Conservation (phyloP, 1,140 invertebrate species). For the Drosophila fuyamai region DNA sequence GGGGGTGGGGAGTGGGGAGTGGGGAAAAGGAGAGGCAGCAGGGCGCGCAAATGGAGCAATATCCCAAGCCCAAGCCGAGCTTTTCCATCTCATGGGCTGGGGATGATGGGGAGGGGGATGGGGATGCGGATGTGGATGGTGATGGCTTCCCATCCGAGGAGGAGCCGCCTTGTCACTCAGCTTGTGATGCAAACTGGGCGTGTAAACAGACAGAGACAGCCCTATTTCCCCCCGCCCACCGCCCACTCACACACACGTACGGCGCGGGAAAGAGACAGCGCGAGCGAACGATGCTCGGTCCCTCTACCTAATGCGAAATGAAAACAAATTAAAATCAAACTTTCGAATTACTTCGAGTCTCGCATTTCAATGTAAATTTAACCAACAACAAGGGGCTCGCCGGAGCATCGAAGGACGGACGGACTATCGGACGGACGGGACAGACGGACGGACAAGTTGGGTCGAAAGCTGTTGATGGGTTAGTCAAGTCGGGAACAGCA, state of each 20-base stretch:
- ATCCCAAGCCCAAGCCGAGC: slow-evolving; percentile 11
- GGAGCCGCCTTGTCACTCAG: slow-evolving; percentile 58
- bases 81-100: slow-evolving; percentile 25
- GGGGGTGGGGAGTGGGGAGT: slow-evolving; percentile 1
- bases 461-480: slow-evolving; percentile 31
- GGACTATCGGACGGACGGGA: neutral
- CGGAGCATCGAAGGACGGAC: slow-evolving; percentile 6
- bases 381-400: slow-evolving; percentile 66
- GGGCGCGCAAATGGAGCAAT: slow-evolving; percentile 75
- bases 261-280: neutral
- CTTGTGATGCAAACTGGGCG: slow-evolving; percentile 78
- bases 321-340: slow-evolving; percentile 85
- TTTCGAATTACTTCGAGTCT: slow-evolving; percentile 84
- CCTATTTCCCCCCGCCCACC: neutral
- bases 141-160: slow-evolving; percentile 26
- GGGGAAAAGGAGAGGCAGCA: slow-evolving; percentile 22
- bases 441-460: slow-evolving; percentile 5
- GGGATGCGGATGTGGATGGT: slow-evolving; percentile 7
- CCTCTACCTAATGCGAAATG: slow-evolving; percentile 80
- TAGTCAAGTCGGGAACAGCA: slow-evolving; percentile 22
- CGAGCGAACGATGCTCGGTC: slow-evolving; percentile 21
- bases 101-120: slow-evolving; percentile 1
- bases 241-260: slow-evolving; percentile 18
- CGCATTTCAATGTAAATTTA: slow-evolving; percentile 83
- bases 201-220: slow-evolving; percentile 61